A percentile compares a stretch with the other conserved stretches of the same genome.
Conservation (phyloP, 2,888 invertebrate genomes). For the Synanthedon vespiformis region DNA sequence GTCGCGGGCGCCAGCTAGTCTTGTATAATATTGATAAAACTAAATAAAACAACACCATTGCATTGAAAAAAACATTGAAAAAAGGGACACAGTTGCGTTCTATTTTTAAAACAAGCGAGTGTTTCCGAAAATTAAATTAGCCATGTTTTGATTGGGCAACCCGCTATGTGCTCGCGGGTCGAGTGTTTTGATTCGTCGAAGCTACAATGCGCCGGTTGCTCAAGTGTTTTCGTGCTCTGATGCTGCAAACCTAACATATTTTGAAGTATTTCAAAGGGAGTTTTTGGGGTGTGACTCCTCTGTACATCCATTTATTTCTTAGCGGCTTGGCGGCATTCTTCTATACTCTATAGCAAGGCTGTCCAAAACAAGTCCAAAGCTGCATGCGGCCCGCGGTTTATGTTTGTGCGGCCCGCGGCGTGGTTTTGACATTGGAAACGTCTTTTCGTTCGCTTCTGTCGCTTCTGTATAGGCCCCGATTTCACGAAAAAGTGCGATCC, state of each 20-base stretch:
- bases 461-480: too few species aligned
- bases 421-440: too few species aligned
- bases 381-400: too few species aligned
- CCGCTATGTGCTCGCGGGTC: conserved; percentile 34
- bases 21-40: background rate
- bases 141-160: conserved; percentile 58
- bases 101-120: background rate
- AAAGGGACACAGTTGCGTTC: conserved; percentile 5
- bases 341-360: too few species aligned
- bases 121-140: conserved; percentile 46
- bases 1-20: too few species aligned
- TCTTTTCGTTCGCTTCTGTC: too few species aligned
- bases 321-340: too few species aligned
- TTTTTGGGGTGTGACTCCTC: too few species aligned
- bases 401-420: too few species aligned
- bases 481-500: too few species aligned
- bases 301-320: too few species aligned
- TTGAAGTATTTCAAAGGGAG: background rate
- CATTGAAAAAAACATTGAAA: conserved; percentile 6
- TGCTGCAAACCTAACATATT: conserved; percentile 14
- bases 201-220: conserved; percentile 51
- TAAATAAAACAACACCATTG: conserved; percentile 2
- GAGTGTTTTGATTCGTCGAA: conserved; percentile 57
- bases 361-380: too few species aligned
- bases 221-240: conserved; percentile 52